These are phyloP conservation scores for Ariopsis seemanni DNA, from an alignment of 2,113 vertebrate species.

Conservation along the genomic window DNA sequence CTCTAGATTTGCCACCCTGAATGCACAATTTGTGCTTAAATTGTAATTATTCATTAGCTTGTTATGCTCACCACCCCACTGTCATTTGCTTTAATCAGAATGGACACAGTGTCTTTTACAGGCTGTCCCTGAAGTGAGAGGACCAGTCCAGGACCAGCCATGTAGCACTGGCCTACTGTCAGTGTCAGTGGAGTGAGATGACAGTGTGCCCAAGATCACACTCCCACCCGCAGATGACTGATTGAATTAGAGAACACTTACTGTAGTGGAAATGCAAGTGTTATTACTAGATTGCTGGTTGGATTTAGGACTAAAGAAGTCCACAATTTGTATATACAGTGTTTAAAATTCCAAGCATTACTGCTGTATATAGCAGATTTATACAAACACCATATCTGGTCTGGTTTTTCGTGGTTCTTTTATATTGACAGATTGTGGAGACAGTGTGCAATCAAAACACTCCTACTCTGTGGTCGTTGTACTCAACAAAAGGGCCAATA, in stretches of 20 bases:
- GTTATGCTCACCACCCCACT: conserved; percentile 63
- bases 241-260: conserved; percentile 1
- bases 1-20: conserved; percentile 87
- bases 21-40: conserved; percentile 79
- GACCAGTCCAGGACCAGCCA: conserved; percentile 78
- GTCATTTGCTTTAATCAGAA: conserved; percentile 75
- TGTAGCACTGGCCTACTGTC: conserved; percentile 40
- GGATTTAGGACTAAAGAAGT: background rate
- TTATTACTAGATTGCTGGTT: background rate
- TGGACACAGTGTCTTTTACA: conserved; percentile 70
- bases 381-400: background rate
- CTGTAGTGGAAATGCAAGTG: background rate
- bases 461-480: background rate
- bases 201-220: conserved; percentile 39
- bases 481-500: background rate
- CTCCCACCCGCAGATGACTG: background rate
- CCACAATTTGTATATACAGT: background rate
- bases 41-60: conserved; percentile 82
- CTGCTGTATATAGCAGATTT: background rate
- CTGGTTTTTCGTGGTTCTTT: background rate
- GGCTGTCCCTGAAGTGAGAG: conserved; percentile 74
- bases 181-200: conserved; percentile 29
- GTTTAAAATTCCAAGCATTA: background rate
- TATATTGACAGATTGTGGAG: background rate
- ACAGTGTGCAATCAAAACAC: background rate